Base-by-base conservation (phyloP, 2,113 vertebrate species). In the Spilogale gracilis region DNA sequence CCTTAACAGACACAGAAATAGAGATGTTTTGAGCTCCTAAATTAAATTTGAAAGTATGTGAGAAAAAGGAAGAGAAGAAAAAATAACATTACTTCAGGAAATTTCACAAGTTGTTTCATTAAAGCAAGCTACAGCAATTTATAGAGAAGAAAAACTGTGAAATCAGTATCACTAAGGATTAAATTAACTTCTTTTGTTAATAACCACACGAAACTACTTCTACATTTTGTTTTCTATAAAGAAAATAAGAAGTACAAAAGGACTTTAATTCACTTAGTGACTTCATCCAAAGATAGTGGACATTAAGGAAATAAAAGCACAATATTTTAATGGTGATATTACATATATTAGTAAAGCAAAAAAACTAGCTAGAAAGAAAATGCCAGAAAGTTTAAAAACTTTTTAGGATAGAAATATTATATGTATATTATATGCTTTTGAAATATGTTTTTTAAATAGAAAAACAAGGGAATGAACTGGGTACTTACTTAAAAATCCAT, bases 21-120 rank as follows among this genome's bases (percentile, higher is more conserved):
- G 88, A 17, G 79, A 58, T 96, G 60, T 91, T 98, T 97, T 85
- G 54, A 94, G 80, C 23, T 45, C 95, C 78, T 65, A 50, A 93
- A 95, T 96, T 78, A 80, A 98, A 94, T 97, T 61, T 96, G 25
- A 27, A 97, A 98, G 16, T 50, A 84, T 52, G 63, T 98, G 76
- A 48, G 86, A 90, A 97, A 93, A 81, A 43, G 56, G 18, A 74
- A 88, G 58, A 67, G 56, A 74, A 89, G 92, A 79, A 67, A 71
- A 97, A 93, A 86, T 45, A 97, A 73, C 45, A 93, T 16, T 3
- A 48, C 88, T n/a, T 96, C 11, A 67, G 81, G 82, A 98, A 95
- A 97, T 96, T 96, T 95, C 95, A 96, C 65, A 94, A 81, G 80
- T 88, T 84, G 17, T 73, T 95, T 96, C 74, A 1, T 84, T 48